Evolutionary conservation across 2,888 invertebrate genomes (phyloP).

Genomic region (Scotopteryx bipunctaria): DNA sequence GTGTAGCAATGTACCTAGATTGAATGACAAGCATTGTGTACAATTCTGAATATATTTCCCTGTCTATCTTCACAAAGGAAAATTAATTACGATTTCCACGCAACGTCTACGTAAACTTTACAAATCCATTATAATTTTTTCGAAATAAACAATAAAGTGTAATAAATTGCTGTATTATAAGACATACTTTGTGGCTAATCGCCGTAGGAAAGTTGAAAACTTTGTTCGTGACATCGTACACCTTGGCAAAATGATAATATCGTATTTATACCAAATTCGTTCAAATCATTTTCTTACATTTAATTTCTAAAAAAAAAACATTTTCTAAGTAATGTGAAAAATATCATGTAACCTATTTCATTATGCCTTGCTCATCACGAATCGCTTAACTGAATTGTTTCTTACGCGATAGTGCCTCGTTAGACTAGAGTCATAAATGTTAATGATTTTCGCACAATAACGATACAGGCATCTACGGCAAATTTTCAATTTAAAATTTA

Average conservation of each 20-base stretch:
- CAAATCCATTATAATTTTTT: slow-evolving; percentile 29
- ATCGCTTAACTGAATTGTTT: neutral
- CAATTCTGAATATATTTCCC: neutral
- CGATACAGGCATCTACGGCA: neutral
- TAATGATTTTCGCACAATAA: slow-evolving; percentile 7
- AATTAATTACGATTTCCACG: slow-evolving; percentile 30
- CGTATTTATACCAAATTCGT: slow-evolving; percentile 8
- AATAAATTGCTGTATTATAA: slow-evolving; percentile 25
- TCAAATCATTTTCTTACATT: too few relatives aligned
- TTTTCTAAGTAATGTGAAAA: too few relatives aligned
- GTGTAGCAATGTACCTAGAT: too few relatives aligned
- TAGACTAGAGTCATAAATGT: slow-evolving; percentile 1
- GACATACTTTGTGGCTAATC: slow-evolving; percentile 29
- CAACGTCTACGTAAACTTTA: slow-evolving; percentile 25
- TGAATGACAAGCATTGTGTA: neutral
- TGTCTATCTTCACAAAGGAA: slow-evolving; percentile 13
- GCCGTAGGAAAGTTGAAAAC: slow-evolving; percentile 22
- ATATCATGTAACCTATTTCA: too few relatives aligned
- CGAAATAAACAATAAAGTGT: slow-evolving; percentile 33
- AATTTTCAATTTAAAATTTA: slow-evolving; percentile 21
- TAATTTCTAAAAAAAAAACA: too few relatives aligned
- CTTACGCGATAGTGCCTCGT: slow-evolving; percentile 4
- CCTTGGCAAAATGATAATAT: slow-evolving; percentile 3
- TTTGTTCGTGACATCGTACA: slow-evolving; percentile 27
- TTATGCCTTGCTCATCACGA: neutral